Base-by-base conservation (phyloP, 2,888 invertebrate species). In the Congeria kusceri region DNA sequence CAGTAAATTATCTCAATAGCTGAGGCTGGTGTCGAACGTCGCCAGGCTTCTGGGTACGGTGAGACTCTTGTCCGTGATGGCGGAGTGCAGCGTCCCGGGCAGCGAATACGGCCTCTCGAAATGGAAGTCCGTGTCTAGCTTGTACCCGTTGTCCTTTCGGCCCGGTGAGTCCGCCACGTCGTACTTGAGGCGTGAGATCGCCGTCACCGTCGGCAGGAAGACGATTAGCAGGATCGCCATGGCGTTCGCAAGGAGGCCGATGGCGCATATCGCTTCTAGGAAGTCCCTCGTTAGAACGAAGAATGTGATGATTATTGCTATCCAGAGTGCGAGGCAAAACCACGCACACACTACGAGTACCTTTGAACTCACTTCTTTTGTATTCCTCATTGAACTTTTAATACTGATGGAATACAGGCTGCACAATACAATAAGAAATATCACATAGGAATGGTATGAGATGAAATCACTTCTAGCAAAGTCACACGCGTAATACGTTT, bases 261-360 rank as follows among this genome's bases (percentile, higher is more conserved):
- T 97, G 44, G 97, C 98, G 70, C 98, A 95, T 94, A 97, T 97
- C 15, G 97, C 89, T 49, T 93, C 92, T 29, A 89, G 77, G 67
- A 86, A 88, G 28, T 84, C 81, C 7, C 83, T 59, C 39, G 90
- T 85, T 70, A 91, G 87, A 15, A 90, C 80, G 25, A 91, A 80
- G 15, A 91, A 72, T 53, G 97, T 97, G 77, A 97, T 96, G 83
- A 97, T 78, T 86, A 92, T 90, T 5, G 86, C 86, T 18, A 89
- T 67, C 91, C 91, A 92, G 18, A 97, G 96, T 67, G 97, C 96
- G 78, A 98, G 96, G 83, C 96, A 96, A 71, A 97, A 96, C 76
- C 97, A 97, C 62, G 97, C 96, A 32, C 97, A 96, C 82, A 97
- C 95, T 7, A 97, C 97, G 88, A 98, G 97, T 93, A 97, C 97